Percentiles rank a stretch among this genome's conserved stretches.
phyloP scores from a whole-genome alignment of 35 echinoderm and acorn worm species.

The Lytechinus variegatus region DNA sequence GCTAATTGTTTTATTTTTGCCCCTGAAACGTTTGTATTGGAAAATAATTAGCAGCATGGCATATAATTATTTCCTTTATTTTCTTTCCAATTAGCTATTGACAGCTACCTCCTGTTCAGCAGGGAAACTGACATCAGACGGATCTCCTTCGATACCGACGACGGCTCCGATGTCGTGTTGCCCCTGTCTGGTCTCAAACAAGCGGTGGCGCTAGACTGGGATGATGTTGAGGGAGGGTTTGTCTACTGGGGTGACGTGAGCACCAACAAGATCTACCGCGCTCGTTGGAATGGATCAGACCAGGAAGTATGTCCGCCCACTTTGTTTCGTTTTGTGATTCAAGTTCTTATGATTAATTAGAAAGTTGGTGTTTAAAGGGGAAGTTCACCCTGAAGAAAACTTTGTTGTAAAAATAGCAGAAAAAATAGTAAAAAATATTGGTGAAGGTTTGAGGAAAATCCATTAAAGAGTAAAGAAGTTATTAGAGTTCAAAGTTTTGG shows the following conservation, averaged over 20 bases:
- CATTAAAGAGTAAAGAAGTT: too few species aligned
- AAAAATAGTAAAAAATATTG: too few species aligned
- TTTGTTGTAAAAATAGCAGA: too few species aligned
- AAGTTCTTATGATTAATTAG: too few species aligned
- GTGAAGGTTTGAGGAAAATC: too few species aligned
- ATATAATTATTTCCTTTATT: too few species aligned
- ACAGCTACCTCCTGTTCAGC: slow-evolving; percentile 75
- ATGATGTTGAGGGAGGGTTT: slow-evolving; percentile 59
- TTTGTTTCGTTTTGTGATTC: neutral
- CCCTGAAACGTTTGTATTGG: too few species aligned
- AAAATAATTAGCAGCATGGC: too few species aligned
- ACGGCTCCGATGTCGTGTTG: slow-evolving; percentile 75
- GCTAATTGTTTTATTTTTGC: too few species aligned
- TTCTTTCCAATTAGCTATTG: slow-evolving; percentile 61
- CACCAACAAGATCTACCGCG: slow-evolving; percentile 73
- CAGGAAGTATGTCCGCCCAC: slow-evolving; percentile 63
- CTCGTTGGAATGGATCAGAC: slow-evolving; percentile 78
- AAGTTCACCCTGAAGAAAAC: too few species aligned
- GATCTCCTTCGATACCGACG: slow-evolving; percentile 87
- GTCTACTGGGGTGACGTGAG: slow-evolving; percentile 91
- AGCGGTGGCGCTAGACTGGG: slow-evolving; percentile 93
- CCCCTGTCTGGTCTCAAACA: slow-evolving; percentile 68
- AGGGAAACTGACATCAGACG: slow-evolving; percentile 70
- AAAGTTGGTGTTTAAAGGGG: too few species aligned
- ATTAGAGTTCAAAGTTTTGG: too few species aligned